A percentile compares a stretch with the other conserved stretches of the same genome.
Evolutionary conservation across 2,113 vertebrate species (phyloP).

Genomic region (Hippocampus guttulatus): DNA sequence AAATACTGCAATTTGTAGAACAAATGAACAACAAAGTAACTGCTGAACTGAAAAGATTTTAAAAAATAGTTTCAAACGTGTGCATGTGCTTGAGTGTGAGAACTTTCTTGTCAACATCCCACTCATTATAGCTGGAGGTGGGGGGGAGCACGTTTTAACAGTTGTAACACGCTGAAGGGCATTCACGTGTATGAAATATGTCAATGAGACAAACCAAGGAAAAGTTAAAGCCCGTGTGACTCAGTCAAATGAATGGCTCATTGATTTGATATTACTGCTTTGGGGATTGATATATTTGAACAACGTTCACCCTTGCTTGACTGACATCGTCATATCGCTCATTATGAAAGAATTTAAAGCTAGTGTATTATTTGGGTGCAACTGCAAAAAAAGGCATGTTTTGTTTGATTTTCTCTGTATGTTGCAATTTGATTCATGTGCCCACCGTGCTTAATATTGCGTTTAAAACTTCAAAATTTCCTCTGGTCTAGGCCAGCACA

Average conservation of each 20-base stretch:
- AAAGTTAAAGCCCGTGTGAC: conserved; percentile 5
- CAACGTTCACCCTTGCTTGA: neutral
- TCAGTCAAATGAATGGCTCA: conserved; percentile 15
- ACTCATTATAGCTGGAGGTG: neutral
- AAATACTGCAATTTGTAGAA: neutral
- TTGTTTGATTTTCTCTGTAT: too few species aligned
- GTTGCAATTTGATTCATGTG: too few species aligned
- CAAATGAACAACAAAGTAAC: neutral
- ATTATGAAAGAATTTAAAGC: neutral
- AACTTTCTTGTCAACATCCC: neutral
- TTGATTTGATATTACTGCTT: neutral
- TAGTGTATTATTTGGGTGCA: neutral
- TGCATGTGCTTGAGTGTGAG: conserved; percentile 1
- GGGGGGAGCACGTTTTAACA: conserved; percentile 13
- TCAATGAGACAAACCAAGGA: neutral
- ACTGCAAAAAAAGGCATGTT: too few species aligned
- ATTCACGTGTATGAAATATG: conserved; percentile 17
- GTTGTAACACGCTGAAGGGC: conserved; percentile 13
- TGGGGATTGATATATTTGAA: conserved; percentile 4
- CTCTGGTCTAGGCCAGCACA: too few species aligned
- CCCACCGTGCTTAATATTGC: too few species aligned
- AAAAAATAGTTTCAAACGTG: neutral
- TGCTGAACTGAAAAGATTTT: neutral
- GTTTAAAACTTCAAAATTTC: too few species aligned
- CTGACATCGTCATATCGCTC: neutral